Evolutionary conservation across 2,797 vertebrate species (phyloP).

Genomic region (Orientallactaga sibirica): DNA sequence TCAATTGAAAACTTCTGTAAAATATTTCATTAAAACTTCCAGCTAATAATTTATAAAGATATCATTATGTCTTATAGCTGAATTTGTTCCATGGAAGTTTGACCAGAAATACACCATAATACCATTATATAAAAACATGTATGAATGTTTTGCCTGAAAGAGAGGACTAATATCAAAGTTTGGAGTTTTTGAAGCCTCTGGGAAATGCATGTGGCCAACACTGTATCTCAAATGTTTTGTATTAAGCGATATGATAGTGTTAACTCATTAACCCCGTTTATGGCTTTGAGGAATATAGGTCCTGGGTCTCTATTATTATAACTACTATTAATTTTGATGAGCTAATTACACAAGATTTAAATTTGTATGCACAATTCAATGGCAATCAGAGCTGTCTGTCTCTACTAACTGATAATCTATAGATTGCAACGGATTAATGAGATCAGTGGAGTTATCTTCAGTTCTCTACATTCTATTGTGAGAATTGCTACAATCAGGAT

Average conservation of each 20-base stretch:
- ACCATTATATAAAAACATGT: neutral
- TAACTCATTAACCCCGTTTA: conserved; percentile 17
- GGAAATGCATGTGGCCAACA: neutral
- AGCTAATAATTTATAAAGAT: neutral
- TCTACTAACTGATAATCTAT: conserved; percentile 57
- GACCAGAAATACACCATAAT: neutral
- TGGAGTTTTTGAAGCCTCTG: neutral
- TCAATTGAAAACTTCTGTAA: conserved; percentile 3
- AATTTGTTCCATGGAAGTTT: neutral
- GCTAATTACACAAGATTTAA: conserved; percentile 68
- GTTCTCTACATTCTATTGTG: conserved; percentile 36
- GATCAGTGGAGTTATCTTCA: conserved; percentile 66
- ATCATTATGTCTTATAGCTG: neutral
- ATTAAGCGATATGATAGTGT: conserved; percentile 20
- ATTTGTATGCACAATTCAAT: conserved; percentile 73
- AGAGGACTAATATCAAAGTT: neutral
- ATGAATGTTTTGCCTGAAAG: conserved; percentile 9
- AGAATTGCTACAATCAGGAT: conserved; percentile 39
- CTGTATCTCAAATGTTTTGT: neutral
- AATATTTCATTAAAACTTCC: neutral
- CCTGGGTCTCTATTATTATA: conserved; percentile 68
- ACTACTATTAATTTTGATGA: conserved; percentile 71
- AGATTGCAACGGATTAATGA: conserved; percentile 61
- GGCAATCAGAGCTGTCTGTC: conserved; percentile 73
- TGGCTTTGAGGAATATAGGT: conserved; percentile 37